Conservation (phyloP, 2,113 vertebrate species). For the Sceloporus tristichus region DNA sequence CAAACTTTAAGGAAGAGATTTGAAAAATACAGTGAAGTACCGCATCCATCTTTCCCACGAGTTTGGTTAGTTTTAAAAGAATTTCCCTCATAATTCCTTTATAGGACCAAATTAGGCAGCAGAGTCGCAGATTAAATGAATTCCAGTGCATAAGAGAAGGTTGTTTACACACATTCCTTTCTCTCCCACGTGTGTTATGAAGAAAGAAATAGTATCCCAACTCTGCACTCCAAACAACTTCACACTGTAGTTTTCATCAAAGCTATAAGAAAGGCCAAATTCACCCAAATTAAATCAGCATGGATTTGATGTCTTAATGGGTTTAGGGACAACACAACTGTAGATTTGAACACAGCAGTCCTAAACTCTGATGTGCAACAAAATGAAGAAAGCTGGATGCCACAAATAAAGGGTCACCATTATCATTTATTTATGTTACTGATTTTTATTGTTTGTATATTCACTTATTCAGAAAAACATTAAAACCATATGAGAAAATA, state of each 20-base stretch:
- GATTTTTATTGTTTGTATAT: neutral
- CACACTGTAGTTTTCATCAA: slow-evolving; percentile 2
- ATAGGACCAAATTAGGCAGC: slow-evolving; percentile 17
- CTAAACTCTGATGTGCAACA: neutral
- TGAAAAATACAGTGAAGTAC: slow-evolving; percentile 12
- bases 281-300: neutral
- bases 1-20: neutral
- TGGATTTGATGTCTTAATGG: neutral
- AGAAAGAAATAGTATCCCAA: neutral
- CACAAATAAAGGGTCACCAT: neutral
- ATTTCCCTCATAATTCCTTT: slow-evolving; percentile 25
- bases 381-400: neutral
- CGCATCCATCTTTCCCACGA: neutral
- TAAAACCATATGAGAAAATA: neutral
- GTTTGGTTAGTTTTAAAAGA: neutral
- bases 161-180: slow-evolving; percentile 52
- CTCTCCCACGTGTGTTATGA: neutral
- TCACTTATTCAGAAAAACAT: neutral
- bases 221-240: slow-evolving; percentile 18
- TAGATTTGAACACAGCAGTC: neutral
- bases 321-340: neutral
- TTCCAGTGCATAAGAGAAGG: neutral
- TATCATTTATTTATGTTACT: neutral
- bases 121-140: slow-evolving; percentile 33
- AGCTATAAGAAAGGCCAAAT: slow-evolving; percentile 15